These are phyloP conservation scores for Ctenochaetus hawaiiensis DNA, from an alignment of 2,797 vertebrate species.

Conservation along the genomic window DNA sequence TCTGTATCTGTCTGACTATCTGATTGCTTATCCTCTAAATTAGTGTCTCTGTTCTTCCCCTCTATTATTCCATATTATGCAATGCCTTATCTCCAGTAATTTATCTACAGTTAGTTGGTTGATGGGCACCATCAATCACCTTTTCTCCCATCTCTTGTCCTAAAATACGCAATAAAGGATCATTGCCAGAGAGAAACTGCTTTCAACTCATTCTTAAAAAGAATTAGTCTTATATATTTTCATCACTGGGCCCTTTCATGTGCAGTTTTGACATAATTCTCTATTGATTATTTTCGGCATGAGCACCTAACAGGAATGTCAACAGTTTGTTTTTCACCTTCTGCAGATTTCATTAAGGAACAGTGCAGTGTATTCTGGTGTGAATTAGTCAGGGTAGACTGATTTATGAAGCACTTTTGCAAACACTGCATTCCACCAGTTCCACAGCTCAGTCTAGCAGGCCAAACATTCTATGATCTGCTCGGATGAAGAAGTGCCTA, in stretches of 20 bases:
- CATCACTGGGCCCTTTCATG: conserved; percentile 32
- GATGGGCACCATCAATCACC: conserved; percentile 7
- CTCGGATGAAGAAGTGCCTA: conserved; percentile 7
- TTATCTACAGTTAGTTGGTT: conserved; percentile 13
- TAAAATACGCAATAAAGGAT: conserved; percentile 1
- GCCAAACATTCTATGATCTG: not conserved
- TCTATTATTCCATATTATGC: conserved; percentile 1
- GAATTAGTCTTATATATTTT: conserved; percentile 41
- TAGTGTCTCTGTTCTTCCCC: not conserved
- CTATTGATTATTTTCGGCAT: not conserved
- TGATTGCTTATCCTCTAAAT: not conserved
- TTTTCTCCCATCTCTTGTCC: not conserved
- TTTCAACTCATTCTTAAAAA: conserved; percentile 60
- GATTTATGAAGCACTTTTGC: not conserved
- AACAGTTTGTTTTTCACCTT: not conserved
- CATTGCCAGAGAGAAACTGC: conserved; percentile 62
- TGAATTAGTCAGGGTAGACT: not conserved
- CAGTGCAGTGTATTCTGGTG: not conserved
- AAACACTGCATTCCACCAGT: not conserved
- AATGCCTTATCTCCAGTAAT: conserved; percentile 1
- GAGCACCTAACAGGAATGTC: not conserved
- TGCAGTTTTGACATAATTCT: not conserved
- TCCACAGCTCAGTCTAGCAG: not conserved
- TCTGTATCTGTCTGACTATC: not conserved
- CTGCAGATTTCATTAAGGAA: conserved; percentile 1